Percentiles rank a stretch among this genome's conserved stretches.
Conservation (phyloP, 2,113 vertebrate species). For the Leiothrix lutea region DNA sequence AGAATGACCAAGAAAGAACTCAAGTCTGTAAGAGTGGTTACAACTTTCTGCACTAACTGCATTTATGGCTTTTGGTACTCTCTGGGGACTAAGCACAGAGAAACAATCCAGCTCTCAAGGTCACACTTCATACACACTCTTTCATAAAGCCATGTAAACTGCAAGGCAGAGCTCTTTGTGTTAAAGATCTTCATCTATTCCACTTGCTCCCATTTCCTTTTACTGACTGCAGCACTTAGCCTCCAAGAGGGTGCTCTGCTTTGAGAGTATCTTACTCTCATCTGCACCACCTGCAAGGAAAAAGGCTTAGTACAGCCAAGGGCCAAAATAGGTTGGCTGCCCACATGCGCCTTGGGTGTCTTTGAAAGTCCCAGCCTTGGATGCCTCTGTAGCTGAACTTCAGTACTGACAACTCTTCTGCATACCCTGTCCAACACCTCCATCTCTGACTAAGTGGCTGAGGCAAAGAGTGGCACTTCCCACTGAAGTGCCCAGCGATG, state of each 20-base stretch:
- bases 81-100: not conserved
- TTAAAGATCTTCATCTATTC: not conserved
- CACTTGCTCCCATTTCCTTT: not conserved
- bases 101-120: not conserved
- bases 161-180: not conserved
- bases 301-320: not conserved
- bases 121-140: not conserved
- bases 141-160: not conserved
- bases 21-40: not conserved
- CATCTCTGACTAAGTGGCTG: not conserved
- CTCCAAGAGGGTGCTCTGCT: not conserved
- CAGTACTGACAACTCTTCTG: not conserved
- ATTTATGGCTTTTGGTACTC: not conserved
- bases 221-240: not conserved
- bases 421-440: not conserved
- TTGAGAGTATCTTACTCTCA: not conserved
- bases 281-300: not conserved
- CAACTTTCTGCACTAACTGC: not conserved
- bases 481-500: not conserved
- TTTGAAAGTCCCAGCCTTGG: not conserved
- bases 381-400: not conserved
- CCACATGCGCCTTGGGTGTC: not conserved
- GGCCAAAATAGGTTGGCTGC: not conserved
- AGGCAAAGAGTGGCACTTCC: not conserved
- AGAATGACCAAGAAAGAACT: conserved; percentile 10